Evolutionary conservation across 2,888 invertebrate species (phyloP), one percentile per base, ranked within the genome.

Genomic region (Oeneis ivallda): DNA sequence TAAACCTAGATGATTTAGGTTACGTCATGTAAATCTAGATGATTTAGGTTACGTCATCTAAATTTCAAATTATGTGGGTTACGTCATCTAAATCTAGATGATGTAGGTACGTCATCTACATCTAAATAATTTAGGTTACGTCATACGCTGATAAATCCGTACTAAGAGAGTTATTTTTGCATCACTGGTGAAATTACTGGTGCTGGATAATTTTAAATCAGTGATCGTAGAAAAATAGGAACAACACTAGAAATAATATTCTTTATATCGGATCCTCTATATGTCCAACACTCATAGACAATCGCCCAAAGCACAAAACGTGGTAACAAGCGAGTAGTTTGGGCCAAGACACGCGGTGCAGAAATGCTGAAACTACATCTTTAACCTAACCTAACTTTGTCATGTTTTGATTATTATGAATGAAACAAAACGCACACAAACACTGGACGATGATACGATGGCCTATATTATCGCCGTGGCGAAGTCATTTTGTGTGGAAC

Each of bases 301-400:
- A 84, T 82, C 78, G 82, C 83, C 86, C 85, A 83, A 85, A 85
- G 85, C 84, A 77, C 78, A 75, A 64, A 67, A 0, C 13, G 61
- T 67, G 65, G 63, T 70, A 61, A 64, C 66, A 73, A 71, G 70
- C 72, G 66, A 73, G 69, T 62, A 70, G 26, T 50, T 63, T 67
- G 66, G 70, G 67, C 65, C 34, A 70, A 68, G 69, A 71, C 71
- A 71, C 71, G 71, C 69, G 66, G 68, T 71, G 71, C 72, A 68
- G 69, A 66, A 68, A 66, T 15, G 1, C 26, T 37, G 6, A 17
- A 11, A 15, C 59, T 59, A 49, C n/a, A n/a, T n/a, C 59, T 6
- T 34, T 3, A 47, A 59, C 59, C 34, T 59, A 37, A 37, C 37
- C 59, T 49, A 47, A 49, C 6, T 47, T 8, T 15, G 7, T 47